Percentiles rank a stretch among this genome's conserved stretches.
Evolutionary conservation across 2,113 vertebrate genomes (phyloP).

Genomic region (Malaclemys terrapin): DNA sequence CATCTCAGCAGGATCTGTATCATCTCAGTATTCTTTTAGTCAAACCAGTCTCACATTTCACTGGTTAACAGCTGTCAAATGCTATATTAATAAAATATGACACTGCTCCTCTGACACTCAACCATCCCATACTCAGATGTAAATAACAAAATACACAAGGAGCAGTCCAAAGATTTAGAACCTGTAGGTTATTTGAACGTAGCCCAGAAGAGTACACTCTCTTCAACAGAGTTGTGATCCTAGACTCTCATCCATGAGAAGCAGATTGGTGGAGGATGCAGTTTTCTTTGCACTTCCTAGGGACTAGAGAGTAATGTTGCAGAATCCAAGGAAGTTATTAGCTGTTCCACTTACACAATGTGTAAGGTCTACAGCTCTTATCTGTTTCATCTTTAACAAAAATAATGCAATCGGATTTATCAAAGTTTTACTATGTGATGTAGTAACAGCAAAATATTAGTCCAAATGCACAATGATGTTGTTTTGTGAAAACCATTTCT

Average conservation of each 20-base stretch:
- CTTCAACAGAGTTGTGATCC: rapidly evolving
- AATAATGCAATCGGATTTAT: background rate
- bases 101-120: slow-evolving; percentile 26
- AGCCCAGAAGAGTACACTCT: background rate
- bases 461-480: background rate
- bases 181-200: rapidly evolving
- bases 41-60: slow-evolving; percentile 73
- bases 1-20: slow-evolving; percentile 54
- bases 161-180: background rate
- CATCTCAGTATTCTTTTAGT: slow-evolving; percentile 55
- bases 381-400: background rate
- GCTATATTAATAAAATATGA: slow-evolving; percentile 73
- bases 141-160: background rate
- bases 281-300: background rate
- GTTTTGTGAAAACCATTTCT: background rate
- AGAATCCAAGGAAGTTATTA: background rate
- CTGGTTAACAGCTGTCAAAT: slow-evolving; percentile 76
- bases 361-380: rapidly evolving
- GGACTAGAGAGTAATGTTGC: background rate
- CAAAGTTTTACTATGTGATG: background rate
- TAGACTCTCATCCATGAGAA: background rate
- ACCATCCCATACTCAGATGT: background rate
- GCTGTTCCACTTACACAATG: background rate
- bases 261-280: background rate
- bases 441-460: background rate